Base-by-base conservation (phyloP, 2,888 invertebrate species). In the Macropis europaea region DNA sequence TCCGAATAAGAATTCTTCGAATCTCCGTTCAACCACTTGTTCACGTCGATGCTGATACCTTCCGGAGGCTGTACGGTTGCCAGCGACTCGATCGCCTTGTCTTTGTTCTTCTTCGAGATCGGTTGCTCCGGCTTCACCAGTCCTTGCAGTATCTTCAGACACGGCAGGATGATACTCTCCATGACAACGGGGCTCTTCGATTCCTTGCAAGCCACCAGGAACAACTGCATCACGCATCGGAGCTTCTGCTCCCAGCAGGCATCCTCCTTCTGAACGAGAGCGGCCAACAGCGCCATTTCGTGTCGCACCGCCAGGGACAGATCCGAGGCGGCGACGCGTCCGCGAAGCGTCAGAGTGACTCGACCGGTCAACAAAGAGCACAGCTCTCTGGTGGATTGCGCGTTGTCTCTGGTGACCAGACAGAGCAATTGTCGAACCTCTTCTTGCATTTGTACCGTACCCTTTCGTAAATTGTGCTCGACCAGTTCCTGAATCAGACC, bases 241-340 rank as follows among this genome's bases (percentile, higher is more conserved):
- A 99, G 91, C 84, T 98, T 95, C 73, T 95, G 94, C 88, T 99
- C 98, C 99, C 99, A 99, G 87, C 97, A 98, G 2, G 95, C 94
- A 89, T 99, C 99, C 85, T 98, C 97, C 79, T 97, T 97, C 82
- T 97, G 96, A 1, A 98, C 94, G 45, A 98, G 92, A 0, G 96
- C 95, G 0, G 97, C 96, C 24, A 99, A 90, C 11, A 99, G 91
- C 6, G 97, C 93, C 89, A 99, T 97, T 89, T 98, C 95, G 85
- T 98, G 97, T 2, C 97, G 93, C 0, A 98, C 96, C 1, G 95
- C 94, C 2, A 94, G 92, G 28, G 94, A 94, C 57, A 96, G 90
- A 87, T 95, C 95, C 0, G 94, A 93, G 32, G 94, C 92, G 3
- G 95, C 95, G 13, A 95, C 93, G 70, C 95, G 94, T 1, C 96